Base-by-base conservation (phyloP, 2,888 invertebrate species). In the Zeuzera pyrina region DNA sequence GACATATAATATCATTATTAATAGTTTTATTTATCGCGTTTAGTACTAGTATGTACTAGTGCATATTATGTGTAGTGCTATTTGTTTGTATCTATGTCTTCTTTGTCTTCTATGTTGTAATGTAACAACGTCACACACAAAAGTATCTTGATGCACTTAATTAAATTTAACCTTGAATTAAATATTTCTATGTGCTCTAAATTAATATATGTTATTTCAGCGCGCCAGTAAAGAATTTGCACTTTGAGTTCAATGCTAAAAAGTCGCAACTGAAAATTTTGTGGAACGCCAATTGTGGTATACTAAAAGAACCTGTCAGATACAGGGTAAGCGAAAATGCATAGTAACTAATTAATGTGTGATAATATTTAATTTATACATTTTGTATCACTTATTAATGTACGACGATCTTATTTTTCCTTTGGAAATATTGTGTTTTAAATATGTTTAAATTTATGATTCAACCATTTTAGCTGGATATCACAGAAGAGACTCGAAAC, bases 261-360 rank as follows among this genome's bases (percentile, higher is more conserved):
- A 66, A 56, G 12, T 49, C 53, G 1, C 43, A 70, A 11, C 85
- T 93, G 71, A 71, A 76, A 13, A 86, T 94, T 1, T 68, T 83
- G 10, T 94, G 94, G 93, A 84, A 86, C 24, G 87, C 92, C 0
- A 90, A 89, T 33, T 94, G 94, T 62, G 81, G 84, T 31, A 63
- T 68, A 7, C 48, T 77, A 10, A 49, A 54, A 2, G 62, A 66
- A 33, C 61, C 71, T 1, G 61, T 76, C 19, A 84, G 84, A 3
- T 92, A 91, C 47, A 85, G 85, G 55, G 91, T 91, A 58, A 85
- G 86, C 42, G 12, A 12, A 35, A 12, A 10, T 14, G n/a, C n/a
- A n/a, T n/a, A n/a, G n/a, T n/a, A n/a, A n/a, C n/a, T n/a, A n/a
- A n/a, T n/a, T n/a, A n/a, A n/a, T n/a, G n/a, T n/a, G n/a, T n/a